These are phyloP conservation scores for Rhombomys opimus DNA, from an alignment of 2,113 vertebrate genomes.

Conservation along the genomic window DNA sequence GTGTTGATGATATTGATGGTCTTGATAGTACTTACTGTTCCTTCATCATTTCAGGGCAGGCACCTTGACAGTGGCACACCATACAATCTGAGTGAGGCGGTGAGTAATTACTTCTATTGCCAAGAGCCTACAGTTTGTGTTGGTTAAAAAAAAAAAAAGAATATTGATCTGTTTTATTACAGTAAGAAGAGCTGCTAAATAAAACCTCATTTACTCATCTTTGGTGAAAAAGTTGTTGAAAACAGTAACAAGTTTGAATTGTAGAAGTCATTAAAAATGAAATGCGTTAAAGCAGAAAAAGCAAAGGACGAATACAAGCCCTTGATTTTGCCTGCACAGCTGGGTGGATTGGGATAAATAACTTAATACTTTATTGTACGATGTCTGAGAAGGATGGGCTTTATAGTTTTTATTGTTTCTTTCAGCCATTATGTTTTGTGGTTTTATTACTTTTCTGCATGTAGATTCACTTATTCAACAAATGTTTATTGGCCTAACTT, in stretches of 20 bases:
- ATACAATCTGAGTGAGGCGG: slow-evolving; percentile 81
- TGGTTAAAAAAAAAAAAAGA: slow-evolving; percentile 53
- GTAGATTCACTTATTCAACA: neutral
- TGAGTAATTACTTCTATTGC: slow-evolving; percentile 81
- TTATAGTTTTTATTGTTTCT: neutral
- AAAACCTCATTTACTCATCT: slow-evolving; percentile 3
- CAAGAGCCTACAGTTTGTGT: slow-evolving; percentile 37
- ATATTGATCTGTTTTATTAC: slow-evolving; percentile 34
- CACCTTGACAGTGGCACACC: slow-evolving; percentile 70
- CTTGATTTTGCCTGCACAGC: neutral
- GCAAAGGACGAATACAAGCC: neutral
- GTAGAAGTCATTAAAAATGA: slow-evolving; percentile 43
- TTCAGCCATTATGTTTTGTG: neutral
- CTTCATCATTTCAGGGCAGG: slow-evolving; percentile 77
- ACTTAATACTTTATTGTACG: neutral
- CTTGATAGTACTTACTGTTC: neutral
- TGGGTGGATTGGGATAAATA: neutral
- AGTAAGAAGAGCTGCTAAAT: neutral
- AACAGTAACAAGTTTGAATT: neutral
- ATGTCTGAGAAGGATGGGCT: neutral
- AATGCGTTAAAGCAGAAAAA: neutral
- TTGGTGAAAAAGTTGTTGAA: neutral
- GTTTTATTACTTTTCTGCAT: slow-evolving; percentile 16
- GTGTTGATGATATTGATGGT: neutral
- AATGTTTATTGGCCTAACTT: neutral